These are phyloP conservation scores for Hyles euphorbiae DNA, from an alignment of 1,140 invertebrate genomes.

Conservation along the genomic window DNA sequence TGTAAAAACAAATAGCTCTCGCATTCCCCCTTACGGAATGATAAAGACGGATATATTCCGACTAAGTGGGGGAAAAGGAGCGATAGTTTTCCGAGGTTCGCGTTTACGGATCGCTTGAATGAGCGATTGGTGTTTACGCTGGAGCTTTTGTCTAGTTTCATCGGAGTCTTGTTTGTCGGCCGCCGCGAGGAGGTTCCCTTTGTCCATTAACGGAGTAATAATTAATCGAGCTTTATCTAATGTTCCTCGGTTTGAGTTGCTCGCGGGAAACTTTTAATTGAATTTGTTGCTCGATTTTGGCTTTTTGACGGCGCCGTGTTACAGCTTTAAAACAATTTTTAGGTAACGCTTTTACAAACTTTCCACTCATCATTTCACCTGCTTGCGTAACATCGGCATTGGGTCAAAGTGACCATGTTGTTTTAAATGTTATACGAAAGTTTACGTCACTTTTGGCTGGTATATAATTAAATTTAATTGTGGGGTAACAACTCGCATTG, in stretches of 20 bases:
- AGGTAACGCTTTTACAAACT: constrained; percentile 39
- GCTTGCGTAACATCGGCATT: constrained; percentile 23
- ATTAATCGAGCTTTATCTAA: constrained; percentile 67
- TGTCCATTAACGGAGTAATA: constrained; percentile 57
- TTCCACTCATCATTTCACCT: constrained; percentile 45
- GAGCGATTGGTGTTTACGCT: constrained; percentile 61
- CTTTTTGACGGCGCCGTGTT: constrained; percentile 59
- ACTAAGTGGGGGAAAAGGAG: constrained; percentile 39
- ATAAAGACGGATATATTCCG: constrained; percentile 55
- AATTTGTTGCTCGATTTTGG: constrained; percentile 65
- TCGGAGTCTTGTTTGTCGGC: constrained; percentile 52
- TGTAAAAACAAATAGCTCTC: constrained; percentile 71
- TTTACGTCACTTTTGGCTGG: neutral
- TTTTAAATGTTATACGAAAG: neutral
- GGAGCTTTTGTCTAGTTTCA: constrained; percentile 55
- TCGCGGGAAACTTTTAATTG: constrained; percentile 67
- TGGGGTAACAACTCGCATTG: too few species aligned
- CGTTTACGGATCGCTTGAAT: constrained; percentile 42
- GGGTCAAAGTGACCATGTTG: constrained; percentile 9
- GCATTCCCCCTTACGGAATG: constrained; percentile 47
- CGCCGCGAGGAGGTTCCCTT: constrained; percentile 51
- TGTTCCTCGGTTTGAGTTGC: constrained; percentile 56
- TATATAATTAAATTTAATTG: too few species aligned
- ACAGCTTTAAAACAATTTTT: constrained; percentile 55
- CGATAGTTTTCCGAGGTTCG: constrained; percentile 42